Evolutionary conservation across 2,888 invertebrate species (phyloP).

Genomic region (Cheilosia urbana): DNA sequence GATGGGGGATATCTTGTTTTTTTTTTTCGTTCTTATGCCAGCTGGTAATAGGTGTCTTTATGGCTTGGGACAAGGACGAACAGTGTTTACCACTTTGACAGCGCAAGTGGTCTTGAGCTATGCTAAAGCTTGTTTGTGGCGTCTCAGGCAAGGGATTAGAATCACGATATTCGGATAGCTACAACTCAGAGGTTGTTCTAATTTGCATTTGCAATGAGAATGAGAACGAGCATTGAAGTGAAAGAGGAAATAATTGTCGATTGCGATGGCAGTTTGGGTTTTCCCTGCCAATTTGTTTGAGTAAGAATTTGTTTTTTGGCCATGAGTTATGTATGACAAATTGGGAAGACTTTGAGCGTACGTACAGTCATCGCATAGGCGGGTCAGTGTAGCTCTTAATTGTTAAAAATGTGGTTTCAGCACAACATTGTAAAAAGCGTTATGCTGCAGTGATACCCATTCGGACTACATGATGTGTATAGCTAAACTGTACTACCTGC

Average conservation of each 20-base stretch:
- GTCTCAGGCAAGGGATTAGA: constrained; percentile 40
- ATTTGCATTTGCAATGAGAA: constrained; percentile 68
- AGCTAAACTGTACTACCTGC: no score
- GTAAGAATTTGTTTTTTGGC: not conserved
- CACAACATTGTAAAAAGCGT: no score
- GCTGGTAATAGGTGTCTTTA: constrained; percentile 2
- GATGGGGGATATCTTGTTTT: not conserved
- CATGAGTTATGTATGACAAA: no score
- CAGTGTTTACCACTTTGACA: not conserved
- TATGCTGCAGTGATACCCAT: no score
- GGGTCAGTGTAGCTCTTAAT: no score
- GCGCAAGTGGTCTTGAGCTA: constrained; percentile 21
- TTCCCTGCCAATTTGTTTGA: constrained; percentile 35
- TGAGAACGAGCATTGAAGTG: constrained; percentile 33
- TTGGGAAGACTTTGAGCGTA: no score
- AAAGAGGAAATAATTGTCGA: constrained; percentile 61
- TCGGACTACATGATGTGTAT: no score
- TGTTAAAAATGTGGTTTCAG: no score
- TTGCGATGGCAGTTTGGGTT: constrained; percentile 55
- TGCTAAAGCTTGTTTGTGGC: constrained; percentile 8
- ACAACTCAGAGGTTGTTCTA: constrained; percentile 37
- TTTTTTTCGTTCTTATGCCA: constrained; percentile 1
- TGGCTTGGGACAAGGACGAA: constrained; percentile 51
- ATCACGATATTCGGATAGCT: constrained; percentile 58
- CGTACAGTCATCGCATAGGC: no score